Evolutionary conservation across 2,113 vertebrate species (phyloP).

Genomic region (Brachionichthys hirsutus): DNA sequence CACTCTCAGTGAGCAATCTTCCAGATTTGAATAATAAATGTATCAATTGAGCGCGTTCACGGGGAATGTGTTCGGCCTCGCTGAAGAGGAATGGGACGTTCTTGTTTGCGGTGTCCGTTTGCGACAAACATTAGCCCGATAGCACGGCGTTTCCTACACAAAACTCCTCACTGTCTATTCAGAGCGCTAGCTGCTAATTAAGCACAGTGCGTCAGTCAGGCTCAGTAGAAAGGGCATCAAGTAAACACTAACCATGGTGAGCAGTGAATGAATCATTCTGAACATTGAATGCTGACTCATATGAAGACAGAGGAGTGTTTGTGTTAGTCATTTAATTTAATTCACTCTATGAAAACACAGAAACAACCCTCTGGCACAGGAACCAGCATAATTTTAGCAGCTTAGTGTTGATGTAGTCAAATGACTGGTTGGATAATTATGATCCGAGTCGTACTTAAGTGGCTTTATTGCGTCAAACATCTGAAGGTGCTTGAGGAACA

Average conservation of each 20-base stretch:
- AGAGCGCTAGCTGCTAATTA: slow-evolving; percentile 49
- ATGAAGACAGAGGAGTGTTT: slow-evolving; percentile 50
- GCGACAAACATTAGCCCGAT: slow-evolving; percentile 28
- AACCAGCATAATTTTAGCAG: slow-evolving; percentile 27
- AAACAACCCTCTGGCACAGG: slow-evolving; percentile 21
- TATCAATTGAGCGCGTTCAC: slow-evolving; percentile 17
- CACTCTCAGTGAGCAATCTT: too few relatives aligned
- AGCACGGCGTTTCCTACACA: slow-evolving; percentile 9
- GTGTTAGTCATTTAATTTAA: slow-evolving; percentile 50
- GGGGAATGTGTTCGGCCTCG: slow-evolving; percentile 19
- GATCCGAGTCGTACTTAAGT: slow-evolving; percentile 10
- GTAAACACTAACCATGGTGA: slow-evolving; percentile 46
- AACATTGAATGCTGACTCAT: slow-evolving; percentile 57
- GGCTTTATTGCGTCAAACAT: not conserved
- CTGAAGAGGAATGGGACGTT: slow-evolving; percentile 25
- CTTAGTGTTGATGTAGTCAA: slow-evolving; percentile 31
- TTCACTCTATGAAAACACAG: slow-evolving; percentile 46
- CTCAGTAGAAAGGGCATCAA: slow-evolving; percentile 50
- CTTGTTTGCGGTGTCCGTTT: slow-evolving; percentile 16
- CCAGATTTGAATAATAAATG: too few relatives aligned
- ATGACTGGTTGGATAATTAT: slow-evolving; percentile 21
- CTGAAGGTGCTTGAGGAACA: too few relatives aligned
- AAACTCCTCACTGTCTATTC: slow-evolving; percentile 34
- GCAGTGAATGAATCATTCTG: slow-evolving; percentile 57
- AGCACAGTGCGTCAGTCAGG: slow-evolving; percentile 46